A percentile compares a stretch with the other conserved stretches of the same genome.
phyloP scores from a whole-genome alignment of 2,888 invertebrate genomes.

The Acrocera orbiculus region DNA sequence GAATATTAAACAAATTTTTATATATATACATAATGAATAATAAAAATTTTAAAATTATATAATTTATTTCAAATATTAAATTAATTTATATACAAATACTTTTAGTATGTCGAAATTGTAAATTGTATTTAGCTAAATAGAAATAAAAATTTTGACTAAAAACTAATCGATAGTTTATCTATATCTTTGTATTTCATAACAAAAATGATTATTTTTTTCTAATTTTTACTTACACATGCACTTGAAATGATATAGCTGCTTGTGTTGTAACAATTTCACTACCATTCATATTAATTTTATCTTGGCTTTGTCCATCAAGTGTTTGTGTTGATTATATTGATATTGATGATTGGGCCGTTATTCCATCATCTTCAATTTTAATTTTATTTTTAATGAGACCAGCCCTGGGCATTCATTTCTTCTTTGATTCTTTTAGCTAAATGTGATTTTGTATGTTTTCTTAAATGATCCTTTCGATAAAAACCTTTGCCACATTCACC shows the following conservation, averaged over 20 bases:
- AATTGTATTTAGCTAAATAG: no score
- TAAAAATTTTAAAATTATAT: not conserved
- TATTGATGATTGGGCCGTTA: conserved; percentile 2
- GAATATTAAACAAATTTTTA: not conserved
- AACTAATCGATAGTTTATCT: no score
- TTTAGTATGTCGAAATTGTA: not conserved
- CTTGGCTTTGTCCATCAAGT: conserved; percentile 6
- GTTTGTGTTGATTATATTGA: conserved; percentile 8
- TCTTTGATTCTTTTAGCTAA: conserved; percentile 57
- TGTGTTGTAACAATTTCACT: conserved; percentile 5
- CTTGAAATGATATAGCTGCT: conserved; percentile 12
- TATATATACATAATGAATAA: conserved; percentile 10
- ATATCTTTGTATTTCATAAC: no score
- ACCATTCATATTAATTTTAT: not conserved
- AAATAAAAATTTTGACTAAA: no score
- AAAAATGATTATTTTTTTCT: no score
- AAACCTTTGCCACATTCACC: conserved; percentile 36
- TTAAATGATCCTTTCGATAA: conserved; percentile 61
- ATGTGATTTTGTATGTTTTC: conserved; percentile 65
- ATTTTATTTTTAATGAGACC: not conserved
- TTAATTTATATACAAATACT: not conserved
- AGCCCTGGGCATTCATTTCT: conserved; percentile 25
- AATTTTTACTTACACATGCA: conserved; percentile 9
- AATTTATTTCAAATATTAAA: not conserved
- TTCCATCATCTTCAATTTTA: not conserved